Evolutionary conservation across 2,113 vertebrate species (phyloP).

Genomic region (Haemorhous mexicanus): DNA sequence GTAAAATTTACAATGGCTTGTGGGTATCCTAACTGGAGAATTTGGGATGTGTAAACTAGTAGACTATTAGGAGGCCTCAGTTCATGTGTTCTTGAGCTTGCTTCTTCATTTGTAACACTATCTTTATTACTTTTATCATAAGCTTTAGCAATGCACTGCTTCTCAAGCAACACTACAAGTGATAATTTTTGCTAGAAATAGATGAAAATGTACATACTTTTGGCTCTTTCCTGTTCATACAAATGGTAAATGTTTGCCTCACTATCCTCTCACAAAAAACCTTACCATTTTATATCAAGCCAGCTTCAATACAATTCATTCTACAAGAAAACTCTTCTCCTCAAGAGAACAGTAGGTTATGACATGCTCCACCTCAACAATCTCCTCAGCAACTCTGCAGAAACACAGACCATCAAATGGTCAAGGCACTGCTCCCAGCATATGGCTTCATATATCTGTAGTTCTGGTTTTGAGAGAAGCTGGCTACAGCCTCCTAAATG

Average conservation of each 20-base stretch:
- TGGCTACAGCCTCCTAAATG: not conserved
- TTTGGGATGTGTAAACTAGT: not conserved
- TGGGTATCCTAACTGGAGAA: not conserved
- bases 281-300: not conserved
- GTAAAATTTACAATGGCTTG: not conserved
- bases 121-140: not conserved
- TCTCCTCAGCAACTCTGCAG: not conserved
- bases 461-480: not conserved
- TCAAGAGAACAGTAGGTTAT: not conserved
- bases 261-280: not conserved
- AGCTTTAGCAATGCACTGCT: not conserved
- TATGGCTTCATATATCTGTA: not conserved
- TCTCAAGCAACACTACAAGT: not conserved
- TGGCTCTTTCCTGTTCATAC: not conserved
- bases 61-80: not conserved
- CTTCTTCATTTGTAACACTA: not conserved
- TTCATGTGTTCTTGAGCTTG: not conserved
- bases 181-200: not conserved
- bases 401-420: not conserved
- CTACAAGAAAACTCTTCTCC: not conserved
- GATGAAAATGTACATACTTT: not conserved
- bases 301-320: not conserved
- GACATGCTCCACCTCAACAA: not conserved
- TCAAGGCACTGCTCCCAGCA: not conserved
- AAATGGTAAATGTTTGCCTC: not conserved